phyloP scores from a whole-genome alignment of 2,888 invertebrate species.

The Mystacides longicornis region DNA sequence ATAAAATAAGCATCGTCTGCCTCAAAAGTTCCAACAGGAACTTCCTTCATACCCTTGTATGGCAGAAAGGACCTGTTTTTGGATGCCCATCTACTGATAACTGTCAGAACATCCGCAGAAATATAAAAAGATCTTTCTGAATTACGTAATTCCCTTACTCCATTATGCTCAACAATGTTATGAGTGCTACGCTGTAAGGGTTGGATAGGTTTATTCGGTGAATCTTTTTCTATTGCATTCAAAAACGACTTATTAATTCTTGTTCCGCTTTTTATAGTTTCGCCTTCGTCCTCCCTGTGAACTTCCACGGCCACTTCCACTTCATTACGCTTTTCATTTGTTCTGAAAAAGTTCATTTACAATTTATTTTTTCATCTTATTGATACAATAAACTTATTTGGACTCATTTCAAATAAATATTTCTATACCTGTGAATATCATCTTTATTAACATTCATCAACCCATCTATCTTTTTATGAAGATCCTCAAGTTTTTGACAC shows the following conservation, averaged over 20 bases:
- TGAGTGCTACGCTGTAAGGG: neutral
- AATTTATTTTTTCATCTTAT: too few relatives aligned
- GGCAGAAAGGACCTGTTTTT: constrained; percentile 13
- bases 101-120: constrained; percentile 3
- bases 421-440: neutral
- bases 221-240: neutral
- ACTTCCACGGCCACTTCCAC: neutral
- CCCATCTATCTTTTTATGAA: neutral
- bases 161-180: neutral
- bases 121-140: constrained; percentile 7
- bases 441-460: neutral
- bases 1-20: constrained; percentile 15
- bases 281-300: neutral
- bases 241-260: neutral
- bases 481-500: constrained; percentile 1
- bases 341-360: too few relatives aligned
- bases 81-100: constrained; percentile 14
- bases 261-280: neutral
- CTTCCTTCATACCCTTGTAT: constrained; percentile 16
- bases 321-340: neutral
- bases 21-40: constrained; percentile 16
- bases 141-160: neutral
- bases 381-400: too few relatives aligned
- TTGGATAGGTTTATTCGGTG: neutral
- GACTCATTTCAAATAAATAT: too few relatives aligned